Percentiles rank a stretch among this genome's conserved stretches.
Conservation (phyloP, 1,140 invertebrate genomes). For the Drosophila bifasciata region DNA sequence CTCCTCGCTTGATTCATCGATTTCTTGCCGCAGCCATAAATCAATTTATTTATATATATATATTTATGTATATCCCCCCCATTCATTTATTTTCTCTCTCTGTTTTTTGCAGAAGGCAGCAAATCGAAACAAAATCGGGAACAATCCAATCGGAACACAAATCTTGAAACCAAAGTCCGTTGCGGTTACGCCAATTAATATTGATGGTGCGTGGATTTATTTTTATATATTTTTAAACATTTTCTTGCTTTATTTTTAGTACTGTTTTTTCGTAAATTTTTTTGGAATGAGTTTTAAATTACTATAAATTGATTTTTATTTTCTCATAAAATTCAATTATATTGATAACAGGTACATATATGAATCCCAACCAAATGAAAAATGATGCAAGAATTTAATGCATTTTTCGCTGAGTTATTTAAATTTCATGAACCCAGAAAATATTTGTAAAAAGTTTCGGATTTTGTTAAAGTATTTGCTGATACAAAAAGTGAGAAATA, state of each 20-base stretch:
- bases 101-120: slow-evolving; percentile 33
- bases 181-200: slow-evolving; percentile 30
- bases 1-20: slow-evolving; percentile 42
- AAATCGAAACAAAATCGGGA: slow-evolving; percentile 29
- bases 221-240: slow-evolving; percentile 8
- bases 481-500: no score
- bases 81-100: slow-evolving; percentile 1
- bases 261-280: neutral
- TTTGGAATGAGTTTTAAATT: slow-evolving; percentile 21
- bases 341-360: slow-evolving; percentile 3
- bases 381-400: slow-evolving; percentile 11
- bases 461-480: no score
- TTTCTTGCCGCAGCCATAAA: slow-evolving; percentile 35
- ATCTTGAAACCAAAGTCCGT: slow-evolving; percentile 23
- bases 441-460: no score
- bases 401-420: slow-evolving; percentile 2
- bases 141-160: slow-evolving; percentile 32
- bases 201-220: slow-evolving; percentile 58
- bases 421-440: no score
- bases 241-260: no score
- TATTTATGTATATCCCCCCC: slow-evolving; percentile 5
- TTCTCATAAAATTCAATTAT: slow-evolving; percentile 45
- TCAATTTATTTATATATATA: slow-evolving; percentile 49
- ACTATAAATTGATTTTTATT: slow-evolving; percentile 23
- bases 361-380: slow-evolving; percentile 14